Evolutionary conservation across 2,888 invertebrate genomes (phyloP).

Genomic region (Orgyia antiqua): DNA sequence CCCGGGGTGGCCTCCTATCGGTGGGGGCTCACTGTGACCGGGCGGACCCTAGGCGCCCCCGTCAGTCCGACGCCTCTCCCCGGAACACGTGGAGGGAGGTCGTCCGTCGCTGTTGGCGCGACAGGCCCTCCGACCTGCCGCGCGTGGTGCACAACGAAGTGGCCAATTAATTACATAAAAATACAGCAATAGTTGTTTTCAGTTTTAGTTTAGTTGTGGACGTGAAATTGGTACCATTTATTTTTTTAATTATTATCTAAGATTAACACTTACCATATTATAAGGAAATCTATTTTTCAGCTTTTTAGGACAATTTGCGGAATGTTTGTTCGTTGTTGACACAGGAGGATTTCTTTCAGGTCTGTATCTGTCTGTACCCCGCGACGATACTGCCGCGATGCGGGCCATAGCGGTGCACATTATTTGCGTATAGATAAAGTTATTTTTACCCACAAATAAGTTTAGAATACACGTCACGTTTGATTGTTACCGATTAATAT

Average conservation of each 20-base stretch:
- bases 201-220: no score
- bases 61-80: no score
- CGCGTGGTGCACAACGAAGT: no score
- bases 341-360: slow-evolving; percentile 23
- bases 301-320: slow-evolving; percentile 23
- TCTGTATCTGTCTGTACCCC: slow-evolving; percentile 41
- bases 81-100: no score
- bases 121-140: no score
- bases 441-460: slow-evolving; percentile 19
- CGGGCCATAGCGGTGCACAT: slow-evolving; percentile 45
- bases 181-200: no score
- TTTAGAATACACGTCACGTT: slow-evolving; percentile 6
- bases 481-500: slow-evolving; percentile 4
- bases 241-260: slow-evolving; percentile 4
- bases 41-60: no score
- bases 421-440: slow-evolving; percentile 21
- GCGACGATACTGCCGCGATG: slow-evolving; percentile 47
- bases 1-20: no score
- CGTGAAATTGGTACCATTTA: slow-evolving; percentile 15
- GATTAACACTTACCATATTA: slow-evolving; percentile 58
- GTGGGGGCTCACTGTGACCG: no score
- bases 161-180: background rate
- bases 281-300: slow-evolving; percentile 24
- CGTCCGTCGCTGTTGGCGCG: no score
- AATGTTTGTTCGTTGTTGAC: slow-evolving; percentile 30